phyloP scores from a whole-genome alignment of 2,797 vertebrate genomes.

The Pipistrellus pipistrellus region DNA sequence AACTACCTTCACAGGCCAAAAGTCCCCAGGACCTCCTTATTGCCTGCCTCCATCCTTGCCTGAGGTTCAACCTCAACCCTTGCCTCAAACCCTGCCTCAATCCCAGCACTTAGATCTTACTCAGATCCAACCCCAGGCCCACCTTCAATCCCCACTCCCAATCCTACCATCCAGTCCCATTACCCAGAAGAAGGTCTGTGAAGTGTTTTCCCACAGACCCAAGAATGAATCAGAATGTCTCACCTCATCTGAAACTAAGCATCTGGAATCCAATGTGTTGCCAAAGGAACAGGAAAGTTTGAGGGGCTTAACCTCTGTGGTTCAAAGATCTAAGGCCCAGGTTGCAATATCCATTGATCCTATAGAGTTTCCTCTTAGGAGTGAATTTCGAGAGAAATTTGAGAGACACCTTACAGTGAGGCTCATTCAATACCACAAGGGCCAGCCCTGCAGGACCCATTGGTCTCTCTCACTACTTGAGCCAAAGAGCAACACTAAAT shows the following conservation, averaged over 20 bases:
- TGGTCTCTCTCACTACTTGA: not conserved
- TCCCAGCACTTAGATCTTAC: no score
- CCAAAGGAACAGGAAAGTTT: slow-evolving; percentile 13
- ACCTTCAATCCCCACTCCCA: no score
- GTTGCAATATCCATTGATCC: not conserved
- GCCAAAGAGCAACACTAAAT: not conserved
- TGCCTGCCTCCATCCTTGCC: not conserved
- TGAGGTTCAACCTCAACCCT: not conserved
- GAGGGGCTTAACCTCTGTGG: slow-evolving; percentile 36
- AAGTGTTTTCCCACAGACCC: not conserved
- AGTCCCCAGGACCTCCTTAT: not conserved
- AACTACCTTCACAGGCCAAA: not conserved
- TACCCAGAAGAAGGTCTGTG: no score
- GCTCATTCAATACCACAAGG: slow-evolving; percentile 6
- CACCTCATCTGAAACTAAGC: not conserved
- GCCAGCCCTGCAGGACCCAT: not conserved
- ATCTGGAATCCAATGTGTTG: slow-evolving; percentile 14
- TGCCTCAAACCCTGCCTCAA: not conserved
- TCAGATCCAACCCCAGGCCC: no score
- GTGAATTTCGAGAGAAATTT: not conserved
- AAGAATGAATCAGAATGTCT: not conserved
- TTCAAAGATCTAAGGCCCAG: not conserved
- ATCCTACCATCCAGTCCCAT: no score
- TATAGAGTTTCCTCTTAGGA: not conserved
- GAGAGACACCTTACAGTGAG: slow-evolving; percentile 50